A percentile compares a stretch with the other conserved stretches of the same genome.
phyloP scores from a whole-genome alignment of 2,113 vertebrate genomes.

The Ageneiosus marmoratus region DNA sequence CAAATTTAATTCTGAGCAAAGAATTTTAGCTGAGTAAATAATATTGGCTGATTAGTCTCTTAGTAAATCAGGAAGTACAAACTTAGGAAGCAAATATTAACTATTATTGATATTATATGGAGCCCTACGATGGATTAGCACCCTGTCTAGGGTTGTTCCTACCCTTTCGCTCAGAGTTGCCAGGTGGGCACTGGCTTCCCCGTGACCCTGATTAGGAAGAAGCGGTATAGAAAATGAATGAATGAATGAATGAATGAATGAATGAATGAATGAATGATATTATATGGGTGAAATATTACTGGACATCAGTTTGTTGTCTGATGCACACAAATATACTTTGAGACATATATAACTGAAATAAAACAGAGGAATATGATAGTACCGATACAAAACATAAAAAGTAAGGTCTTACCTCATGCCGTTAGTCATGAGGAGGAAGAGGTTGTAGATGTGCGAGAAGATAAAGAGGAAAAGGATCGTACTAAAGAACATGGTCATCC shows the following conservation, averaged over 20 bases:
- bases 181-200: no score
- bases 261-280: background rate
- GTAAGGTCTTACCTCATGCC: constrained; percentile 85
- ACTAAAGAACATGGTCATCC: constrained; percentile 99
- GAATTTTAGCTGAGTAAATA: background rate
- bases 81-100: background rate
- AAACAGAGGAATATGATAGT: constrained; percentile 36
- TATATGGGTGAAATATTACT: no score
- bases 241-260: no score
- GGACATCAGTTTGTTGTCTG: background rate
- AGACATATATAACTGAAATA: background rate
- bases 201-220: no score
- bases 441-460: constrained; percentile 98
- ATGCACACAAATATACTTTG: background rate
- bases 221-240: no score
- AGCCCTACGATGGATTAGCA: no score
- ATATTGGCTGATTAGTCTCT: background rate
- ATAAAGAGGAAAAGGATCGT: constrained; percentile 97
- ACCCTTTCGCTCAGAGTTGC: no score
- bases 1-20: background rate
- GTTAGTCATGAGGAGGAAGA: constrained; percentile 88
- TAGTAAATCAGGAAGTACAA: background rate
- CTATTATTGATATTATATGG: no score
- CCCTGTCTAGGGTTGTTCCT: no score
- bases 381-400: constrained; percentile 38